These are phyloP conservation scores for Chaetorhynchus papuensis DNA, from an alignment of 2,113 vertebrate genomes.

Conservation along the genomic window DNA sequence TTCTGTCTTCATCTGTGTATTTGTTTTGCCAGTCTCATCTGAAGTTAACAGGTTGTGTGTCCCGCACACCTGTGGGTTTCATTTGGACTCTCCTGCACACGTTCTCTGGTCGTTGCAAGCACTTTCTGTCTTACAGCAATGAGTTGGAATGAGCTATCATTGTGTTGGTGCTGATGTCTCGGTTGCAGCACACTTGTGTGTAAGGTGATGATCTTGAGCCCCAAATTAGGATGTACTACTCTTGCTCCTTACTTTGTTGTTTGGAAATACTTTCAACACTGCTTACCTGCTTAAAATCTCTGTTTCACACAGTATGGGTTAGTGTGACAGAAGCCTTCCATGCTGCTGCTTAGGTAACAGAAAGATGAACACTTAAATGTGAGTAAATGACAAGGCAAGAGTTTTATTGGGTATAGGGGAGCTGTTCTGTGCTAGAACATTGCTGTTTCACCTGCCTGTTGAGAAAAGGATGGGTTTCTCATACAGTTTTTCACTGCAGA, in stretches of 20 bases:
- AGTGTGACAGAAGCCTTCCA: neutral
- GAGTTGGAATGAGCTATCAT: neutral
- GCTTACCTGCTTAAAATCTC: neutral
- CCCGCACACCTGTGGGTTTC: neutral
- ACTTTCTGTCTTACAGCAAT: neutral
- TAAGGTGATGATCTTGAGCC: neutral
- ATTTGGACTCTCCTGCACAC: fast-evolving
- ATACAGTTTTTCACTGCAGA: neutral
- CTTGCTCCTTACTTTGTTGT: neutral
- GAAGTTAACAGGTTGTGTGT: neutral
- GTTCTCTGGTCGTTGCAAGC: neutral
- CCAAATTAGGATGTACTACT: neutral
- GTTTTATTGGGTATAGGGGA: neutral
- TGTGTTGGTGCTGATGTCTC: neutral
- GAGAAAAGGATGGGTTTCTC: neutral
- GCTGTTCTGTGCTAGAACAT: neutral
- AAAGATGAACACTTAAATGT: neutral
- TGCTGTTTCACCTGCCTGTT: neutral
- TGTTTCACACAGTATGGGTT: fast-evolving
- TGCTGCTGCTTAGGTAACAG: neutral
- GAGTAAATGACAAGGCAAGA: neutral
- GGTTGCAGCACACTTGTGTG: neutral
- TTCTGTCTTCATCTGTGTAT: neutral
- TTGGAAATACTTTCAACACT: neutral
- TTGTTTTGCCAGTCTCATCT: neutral